A percentile compares a stretch with the other conserved stretches of the same genome.
phyloP scores from a whole-genome alignment of 2,888 invertebrate genomes.

The Drosophila rubida region DNA sequence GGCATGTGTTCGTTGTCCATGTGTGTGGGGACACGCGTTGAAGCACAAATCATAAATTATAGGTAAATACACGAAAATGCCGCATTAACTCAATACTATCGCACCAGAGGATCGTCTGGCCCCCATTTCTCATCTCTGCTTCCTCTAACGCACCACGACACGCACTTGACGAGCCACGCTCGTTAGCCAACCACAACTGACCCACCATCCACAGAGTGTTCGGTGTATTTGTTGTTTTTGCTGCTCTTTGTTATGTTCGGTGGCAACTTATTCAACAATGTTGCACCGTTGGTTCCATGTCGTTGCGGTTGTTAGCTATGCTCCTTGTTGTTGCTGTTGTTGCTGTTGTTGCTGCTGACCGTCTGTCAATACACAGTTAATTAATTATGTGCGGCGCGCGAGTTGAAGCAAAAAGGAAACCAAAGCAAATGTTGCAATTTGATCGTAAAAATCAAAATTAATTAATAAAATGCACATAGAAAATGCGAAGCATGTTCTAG shows the following conservation, averaged over 20 bases:
- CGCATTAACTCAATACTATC: slow-evolving; percentile 37
- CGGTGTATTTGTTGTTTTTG: too few species aligned
- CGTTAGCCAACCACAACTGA: slow-evolving; percentile 37
- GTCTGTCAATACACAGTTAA: slow-evolving; percentile 43
- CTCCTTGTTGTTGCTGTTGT: slow-evolving; percentile 11
- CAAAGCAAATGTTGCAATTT: slow-evolving; percentile 28
- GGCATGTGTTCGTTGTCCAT: background rate
- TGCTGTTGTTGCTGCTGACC: slow-evolving; percentile 32
- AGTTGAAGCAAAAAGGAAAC: slow-evolving; percentile 7
- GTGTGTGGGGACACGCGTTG: slow-evolving; percentile 21
- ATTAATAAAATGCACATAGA: slow-evolving; percentile 32
- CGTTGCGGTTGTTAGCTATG: background rate
- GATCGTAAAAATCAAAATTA: slow-evolving; percentile 23
- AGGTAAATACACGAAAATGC: slow-evolving; percentile 36
- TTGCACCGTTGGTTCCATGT: slow-evolving; percentile 12
- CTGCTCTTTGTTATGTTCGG: slow-evolving; percentile 28
- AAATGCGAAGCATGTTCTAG: slow-evolving; percentile 38
- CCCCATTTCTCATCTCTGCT: background rate
- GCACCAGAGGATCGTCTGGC: slow-evolving; percentile 32
- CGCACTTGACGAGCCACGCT: slow-evolving; percentile 24
- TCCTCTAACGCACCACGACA: background rate
- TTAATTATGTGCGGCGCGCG: slow-evolving; percentile 40
- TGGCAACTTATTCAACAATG: slow-evolving; percentile 21
- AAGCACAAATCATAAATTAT: slow-evolving; percentile 49
- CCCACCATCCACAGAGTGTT: slow-evolving; percentile 42